Conservation (phyloP, 2,113 vertebrate species). For the Mustela lutreola region DNA sequence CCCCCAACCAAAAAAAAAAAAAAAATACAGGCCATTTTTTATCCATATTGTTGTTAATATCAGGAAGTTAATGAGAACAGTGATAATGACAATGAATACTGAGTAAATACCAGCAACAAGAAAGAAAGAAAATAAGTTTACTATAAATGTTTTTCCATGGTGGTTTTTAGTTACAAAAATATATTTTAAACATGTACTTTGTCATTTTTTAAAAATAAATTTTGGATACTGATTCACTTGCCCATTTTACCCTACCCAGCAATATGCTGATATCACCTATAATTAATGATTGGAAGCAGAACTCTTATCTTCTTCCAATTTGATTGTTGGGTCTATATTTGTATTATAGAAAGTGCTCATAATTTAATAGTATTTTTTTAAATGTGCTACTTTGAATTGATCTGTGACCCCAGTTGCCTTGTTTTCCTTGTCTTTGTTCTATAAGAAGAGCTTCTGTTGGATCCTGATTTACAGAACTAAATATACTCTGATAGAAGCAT, state of each 20-base stretch:
- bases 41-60: not conserved
- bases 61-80: not conserved
- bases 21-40: not conserved
- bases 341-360: not conserved
- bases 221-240: not conserved
- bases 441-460: not conserved
- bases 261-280: not conserved
- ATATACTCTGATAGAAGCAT: not conserved
- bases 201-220: not conserved
- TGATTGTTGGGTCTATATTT: not conserved
- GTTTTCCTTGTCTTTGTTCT: not conserved
- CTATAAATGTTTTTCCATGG: not conserved
- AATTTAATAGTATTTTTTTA: not conserved
- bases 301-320: not conserved
- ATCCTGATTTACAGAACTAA: constrained; percentile 49
- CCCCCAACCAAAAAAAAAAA: not conserved
- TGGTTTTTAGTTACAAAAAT: constrained; percentile 1
- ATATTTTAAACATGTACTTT: not conserved
- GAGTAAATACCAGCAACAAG: not conserved
- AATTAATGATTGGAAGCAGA: not conserved
- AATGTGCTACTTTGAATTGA: not conserved
- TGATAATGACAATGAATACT: not conserved
- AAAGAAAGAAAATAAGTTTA: not conserved
- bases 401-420: not conserved
- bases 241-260: not conserved